Evolutionary conservation across 2,113 vertebrate species (phyloP).

Genomic region (Cephalopholis sonnerati): DNA sequence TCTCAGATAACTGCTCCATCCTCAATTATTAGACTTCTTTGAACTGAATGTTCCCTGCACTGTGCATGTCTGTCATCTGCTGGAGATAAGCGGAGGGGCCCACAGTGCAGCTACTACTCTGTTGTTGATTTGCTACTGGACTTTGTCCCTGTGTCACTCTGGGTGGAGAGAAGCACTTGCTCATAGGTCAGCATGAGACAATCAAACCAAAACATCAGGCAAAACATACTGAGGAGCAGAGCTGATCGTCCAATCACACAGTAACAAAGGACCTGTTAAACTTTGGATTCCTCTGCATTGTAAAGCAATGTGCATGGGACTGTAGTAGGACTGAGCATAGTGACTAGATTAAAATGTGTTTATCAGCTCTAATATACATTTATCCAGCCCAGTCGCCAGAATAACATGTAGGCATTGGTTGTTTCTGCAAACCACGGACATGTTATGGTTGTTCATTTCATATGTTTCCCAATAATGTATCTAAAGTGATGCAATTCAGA

Average conservation of each 20-base stretch:
- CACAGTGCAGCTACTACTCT: constrained; percentile 20
- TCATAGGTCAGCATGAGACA: constrained; percentile 50
- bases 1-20: constrained; percentile 74
- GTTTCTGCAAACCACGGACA: no score
- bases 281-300: background rate
- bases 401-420: no score
- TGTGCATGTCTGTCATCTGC: constrained; percentile 59
- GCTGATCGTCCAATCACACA: background rate
- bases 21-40: constrained; percentile 75
- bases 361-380: background rate
- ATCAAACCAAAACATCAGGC: constrained; percentile 24
- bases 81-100: constrained; percentile 50
- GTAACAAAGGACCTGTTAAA: background rate
- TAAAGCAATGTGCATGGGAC: background rate
- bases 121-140: constrained; percentile 49
- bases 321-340: background rate
- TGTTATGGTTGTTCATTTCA: no score
- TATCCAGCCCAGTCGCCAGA: no score
- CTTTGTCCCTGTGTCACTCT: constrained; percentile 39
- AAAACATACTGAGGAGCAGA: background rate
- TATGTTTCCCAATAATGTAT: no score
- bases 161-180: constrained; percentile 32
- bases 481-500: no score
- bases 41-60: constrained; percentile 55
- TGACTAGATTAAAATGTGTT: background rate